phyloP scores from a whole-genome alignment of 2,888 invertebrate genomes.

The Chrysina gloriosa region DNA sequence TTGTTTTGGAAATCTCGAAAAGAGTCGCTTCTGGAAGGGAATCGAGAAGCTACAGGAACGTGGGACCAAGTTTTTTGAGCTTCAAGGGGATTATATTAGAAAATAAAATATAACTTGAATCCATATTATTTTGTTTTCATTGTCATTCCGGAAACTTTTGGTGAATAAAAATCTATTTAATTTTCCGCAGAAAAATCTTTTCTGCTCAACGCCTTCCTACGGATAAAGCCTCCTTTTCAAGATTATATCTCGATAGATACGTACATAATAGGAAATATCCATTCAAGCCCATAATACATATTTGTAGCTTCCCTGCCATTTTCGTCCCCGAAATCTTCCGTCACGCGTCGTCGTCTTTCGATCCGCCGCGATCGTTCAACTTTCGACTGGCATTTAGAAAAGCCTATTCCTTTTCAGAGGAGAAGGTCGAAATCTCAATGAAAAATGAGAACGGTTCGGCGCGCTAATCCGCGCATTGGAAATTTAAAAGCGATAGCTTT shows the following conservation, averaged over 20 bases:
- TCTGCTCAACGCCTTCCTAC: too few relatives aligned
- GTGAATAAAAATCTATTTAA: too few relatives aligned
- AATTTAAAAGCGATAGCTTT: slow-evolving; percentile 34
- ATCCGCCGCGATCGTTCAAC: not conserved
- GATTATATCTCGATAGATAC: not conserved
- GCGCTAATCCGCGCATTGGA: slow-evolving; percentile 34
- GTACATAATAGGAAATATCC: not conserved
- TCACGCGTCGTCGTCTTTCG: not conserved
- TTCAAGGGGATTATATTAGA: too few relatives aligned
- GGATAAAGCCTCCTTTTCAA: too few relatives aligned
- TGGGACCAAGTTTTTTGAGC: too few relatives aligned
- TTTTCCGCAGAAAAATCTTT: too few relatives aligned
- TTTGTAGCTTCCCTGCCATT: not conserved
- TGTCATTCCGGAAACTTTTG: too few relatives aligned
- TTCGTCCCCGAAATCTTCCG: not conserved
- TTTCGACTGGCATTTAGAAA: not conserved
- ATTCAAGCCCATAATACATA: slow-evolving; percentile 1
- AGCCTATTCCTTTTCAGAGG: not conserved
- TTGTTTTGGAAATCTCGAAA: too few relatives aligned
- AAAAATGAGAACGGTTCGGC: slow-evolving; percentile 13
- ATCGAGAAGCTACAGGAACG: too few relatives aligned
- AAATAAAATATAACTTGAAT: too few relatives aligned
- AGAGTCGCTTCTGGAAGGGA: too few relatives aligned
- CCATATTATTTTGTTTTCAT: too few relatives aligned
- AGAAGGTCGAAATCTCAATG: slow-evolving; percentile 11